phyloP scores from a whole-genome alignment of 2,888 invertebrate species.

The Aleiodes alternator region DNA sequence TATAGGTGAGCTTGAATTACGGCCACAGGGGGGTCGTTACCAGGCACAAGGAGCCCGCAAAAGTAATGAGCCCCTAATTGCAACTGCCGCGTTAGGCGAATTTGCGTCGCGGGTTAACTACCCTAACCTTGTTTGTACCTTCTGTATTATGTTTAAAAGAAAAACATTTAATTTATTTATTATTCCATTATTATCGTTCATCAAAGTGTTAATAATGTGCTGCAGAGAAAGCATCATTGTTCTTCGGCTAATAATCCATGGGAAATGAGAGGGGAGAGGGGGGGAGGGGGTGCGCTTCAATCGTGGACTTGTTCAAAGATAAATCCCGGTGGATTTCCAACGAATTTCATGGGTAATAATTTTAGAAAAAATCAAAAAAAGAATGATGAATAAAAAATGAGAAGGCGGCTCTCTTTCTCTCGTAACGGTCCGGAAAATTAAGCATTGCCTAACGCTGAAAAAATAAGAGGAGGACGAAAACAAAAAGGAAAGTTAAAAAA shows the following conservation, averaged over 20 bases:
- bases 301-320: neutral
- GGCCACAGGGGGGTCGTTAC: slow-evolving; percentile 38
- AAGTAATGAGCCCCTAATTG: slow-evolving; percentile 66
- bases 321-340: slow-evolving; percentile 3
- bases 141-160: slow-evolving; percentile 14
- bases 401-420: slow-evolving; percentile 18
- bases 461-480: slow-evolving; percentile 14
- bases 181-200: neutral
- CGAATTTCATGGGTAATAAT: slow-evolving; percentile 36
- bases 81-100: slow-evolving; percentile 56
- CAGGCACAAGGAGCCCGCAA: slow-evolving; percentile 57
- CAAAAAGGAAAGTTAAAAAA: slow-evolving; percentile 14
- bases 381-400: slow-evolving; percentile 15
- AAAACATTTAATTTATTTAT: slow-evolving; percentile 8
- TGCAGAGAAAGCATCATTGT: neutral
- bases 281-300: too few relatives aligned
- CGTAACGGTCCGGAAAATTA: slow-evolving; percentile 52
- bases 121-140: slow-evolving; percentile 24
- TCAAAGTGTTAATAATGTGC: neutral
- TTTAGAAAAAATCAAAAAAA: slow-evolving; percentile 28
- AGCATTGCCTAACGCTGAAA: slow-evolving; percentile 41
- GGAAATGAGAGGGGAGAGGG: too few relatives aligned
- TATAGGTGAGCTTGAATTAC: slow-evolving; percentile 4
- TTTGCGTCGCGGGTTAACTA: slow-evolving; percentile 36
- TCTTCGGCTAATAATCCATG: too few relatives aligned